Evolutionary conservation across 2,113 vertebrate species (phyloP).

Genomic region (Pelodiscus sinensis): DNA sequence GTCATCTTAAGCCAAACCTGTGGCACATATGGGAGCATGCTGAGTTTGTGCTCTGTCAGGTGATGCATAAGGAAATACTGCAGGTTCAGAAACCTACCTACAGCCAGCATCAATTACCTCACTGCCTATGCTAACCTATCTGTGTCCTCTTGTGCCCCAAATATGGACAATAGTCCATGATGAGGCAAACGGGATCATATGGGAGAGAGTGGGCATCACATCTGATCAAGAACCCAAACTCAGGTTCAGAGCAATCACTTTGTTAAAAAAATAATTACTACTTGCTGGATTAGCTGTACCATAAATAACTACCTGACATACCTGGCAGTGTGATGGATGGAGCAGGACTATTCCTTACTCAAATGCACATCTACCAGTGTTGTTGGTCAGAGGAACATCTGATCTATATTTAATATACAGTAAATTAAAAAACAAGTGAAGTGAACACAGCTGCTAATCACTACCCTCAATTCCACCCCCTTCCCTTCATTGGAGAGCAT

Average conservation of each 20-base stretch:
- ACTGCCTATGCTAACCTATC: background rate
- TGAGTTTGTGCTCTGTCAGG: accelerated
- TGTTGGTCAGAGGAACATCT: background rate
- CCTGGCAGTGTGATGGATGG: background rate
- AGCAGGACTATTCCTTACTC: background rate
- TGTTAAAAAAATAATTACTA: background rate
- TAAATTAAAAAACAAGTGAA: conserved; percentile 1
- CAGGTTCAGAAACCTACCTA: accelerated
- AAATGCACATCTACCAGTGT: background rate
- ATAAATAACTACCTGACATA: background rate
- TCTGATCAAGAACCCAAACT: background rate
- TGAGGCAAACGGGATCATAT: background rate
- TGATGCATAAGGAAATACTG: background rate
- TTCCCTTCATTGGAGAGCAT: conserved; percentile 17
- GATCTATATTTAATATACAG: background rate
- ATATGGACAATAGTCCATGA: accelerated
- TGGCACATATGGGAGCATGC: background rate
- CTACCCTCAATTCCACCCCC: background rate
- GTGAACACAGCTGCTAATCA: conserved; percentile 36
- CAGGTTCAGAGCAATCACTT: background rate
- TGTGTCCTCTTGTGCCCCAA: accelerated
- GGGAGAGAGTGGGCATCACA: background rate
- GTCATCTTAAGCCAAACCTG: background rate
- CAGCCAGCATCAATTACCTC: background rate
- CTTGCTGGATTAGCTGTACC: conserved; percentile 11